These are phyloP conservation scores for Acridotheres tristis DNA, from an alignment of 2,797 vertebrate species.

Conservation along the genomic window DNA sequence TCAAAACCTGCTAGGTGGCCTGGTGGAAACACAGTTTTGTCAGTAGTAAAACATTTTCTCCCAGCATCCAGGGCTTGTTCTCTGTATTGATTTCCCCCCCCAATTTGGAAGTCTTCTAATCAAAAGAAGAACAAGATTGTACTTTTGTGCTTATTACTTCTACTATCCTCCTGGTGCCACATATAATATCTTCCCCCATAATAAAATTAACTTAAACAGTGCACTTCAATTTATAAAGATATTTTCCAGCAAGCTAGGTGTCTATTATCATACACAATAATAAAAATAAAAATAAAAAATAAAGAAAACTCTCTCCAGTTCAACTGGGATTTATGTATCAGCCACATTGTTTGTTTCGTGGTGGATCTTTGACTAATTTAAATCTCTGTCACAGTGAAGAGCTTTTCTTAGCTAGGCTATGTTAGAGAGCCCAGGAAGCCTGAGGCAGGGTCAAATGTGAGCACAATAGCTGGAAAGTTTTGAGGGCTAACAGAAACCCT, in stretches of 20 bases:
- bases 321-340: background rate
- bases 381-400: background rate
- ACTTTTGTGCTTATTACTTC: background rate
- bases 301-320: background rate
- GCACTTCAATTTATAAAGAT: background rate
- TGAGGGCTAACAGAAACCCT: background rate
- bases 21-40: conserved; percentile 6
- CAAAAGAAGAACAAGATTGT: background rate
- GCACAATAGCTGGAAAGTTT: background rate
- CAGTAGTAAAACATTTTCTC: conserved; percentile 11
- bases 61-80: background rate
- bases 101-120: background rate
- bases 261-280: background rate
- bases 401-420: background rate
- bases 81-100: background rate
- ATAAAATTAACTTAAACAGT: background rate
- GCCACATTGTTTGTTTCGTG: background rate
- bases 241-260: background rate
- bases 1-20: background rate
- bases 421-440: background rate
- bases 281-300: background rate
- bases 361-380: background rate
- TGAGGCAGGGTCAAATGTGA: background rate
- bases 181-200: background rate
- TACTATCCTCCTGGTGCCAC: background rate